A percentile compares a stretch with the other conserved stretches of the same genome.
Conservation (phyloP, 2,797 vertebrate genomes). For the Distichodus sexfasciatus region DNA sequence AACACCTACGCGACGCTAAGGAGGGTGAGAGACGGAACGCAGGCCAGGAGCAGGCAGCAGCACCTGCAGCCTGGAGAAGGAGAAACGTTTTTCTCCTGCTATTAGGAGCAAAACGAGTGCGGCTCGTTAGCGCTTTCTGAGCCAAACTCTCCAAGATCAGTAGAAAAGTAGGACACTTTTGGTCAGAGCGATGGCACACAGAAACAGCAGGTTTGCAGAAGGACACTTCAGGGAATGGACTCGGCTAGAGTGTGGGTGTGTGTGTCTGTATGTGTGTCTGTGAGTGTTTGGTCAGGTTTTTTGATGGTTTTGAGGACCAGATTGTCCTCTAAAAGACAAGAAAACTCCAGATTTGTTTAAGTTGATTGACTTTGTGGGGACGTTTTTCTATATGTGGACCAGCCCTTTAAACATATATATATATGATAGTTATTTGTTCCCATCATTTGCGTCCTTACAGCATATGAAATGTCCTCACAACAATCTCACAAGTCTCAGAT, state of each 20-base stretch:
- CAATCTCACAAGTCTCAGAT: no score
- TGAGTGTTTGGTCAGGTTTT: neutral
- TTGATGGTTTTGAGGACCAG: no score
- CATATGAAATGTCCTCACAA: no score
- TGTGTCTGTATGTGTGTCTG: neutral
- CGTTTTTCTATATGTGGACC: no score
- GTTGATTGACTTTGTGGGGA: no score
- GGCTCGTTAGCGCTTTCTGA: constrained; percentile 64
- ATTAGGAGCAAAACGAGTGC: constrained; percentile 61
- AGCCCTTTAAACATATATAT: no score
- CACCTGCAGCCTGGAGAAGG: neutral
- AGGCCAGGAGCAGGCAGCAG: neutral
- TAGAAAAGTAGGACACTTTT: constrained; percentile 45
- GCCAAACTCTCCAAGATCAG: constrained; percentile 56
- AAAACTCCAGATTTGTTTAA: no score
- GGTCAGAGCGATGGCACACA: neutral
- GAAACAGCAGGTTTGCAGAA: neutral
- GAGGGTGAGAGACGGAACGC: neutral
- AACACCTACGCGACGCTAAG: neutral
- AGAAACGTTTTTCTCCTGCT: constrained; percentile 40
- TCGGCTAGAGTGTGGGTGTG: constrained; percentile 15
- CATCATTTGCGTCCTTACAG: no score
- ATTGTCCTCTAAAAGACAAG: no score
- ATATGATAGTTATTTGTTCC: no score
- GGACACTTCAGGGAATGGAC: neutral